Conservation (phyloP, 2,797 vertebrate genomes). For the Myotis findleyi region DNA sequence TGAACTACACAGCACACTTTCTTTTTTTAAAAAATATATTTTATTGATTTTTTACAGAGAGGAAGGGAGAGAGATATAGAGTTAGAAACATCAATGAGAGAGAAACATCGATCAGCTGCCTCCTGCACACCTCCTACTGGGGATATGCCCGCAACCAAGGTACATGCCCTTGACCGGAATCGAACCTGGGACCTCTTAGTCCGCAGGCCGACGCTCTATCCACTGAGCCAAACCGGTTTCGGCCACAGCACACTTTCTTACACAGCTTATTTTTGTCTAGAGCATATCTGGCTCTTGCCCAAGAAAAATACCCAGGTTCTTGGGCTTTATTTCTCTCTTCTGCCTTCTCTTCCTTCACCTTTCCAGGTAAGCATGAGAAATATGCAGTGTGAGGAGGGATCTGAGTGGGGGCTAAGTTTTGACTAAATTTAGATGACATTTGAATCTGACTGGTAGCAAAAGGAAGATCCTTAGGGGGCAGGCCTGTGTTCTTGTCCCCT, state of each 20-base stretch:
- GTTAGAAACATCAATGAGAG: too few relatives aligned
- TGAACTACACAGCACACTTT: background rate
- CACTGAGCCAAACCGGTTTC: too few relatives aligned
- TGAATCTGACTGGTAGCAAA: conserved; percentile 7
- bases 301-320: background rate
- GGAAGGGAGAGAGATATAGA: too few relatives aligned
- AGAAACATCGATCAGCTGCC: too few relatives aligned
- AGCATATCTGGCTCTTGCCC: background rate
- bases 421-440: background rate
- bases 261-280: background rate
- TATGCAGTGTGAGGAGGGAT: background rate
- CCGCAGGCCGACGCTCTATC: too few relatives aligned
- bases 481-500: background rate
- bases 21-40: background rate
- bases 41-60: too few relatives aligned
- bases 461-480: background rate
- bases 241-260: background rate
- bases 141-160: too few relatives aligned
- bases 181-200: too few relatives aligned
- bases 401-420: background rate
- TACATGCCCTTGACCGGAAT: too few relatives aligned
- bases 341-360: background rate
- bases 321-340: background rate
- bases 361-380: background rate
- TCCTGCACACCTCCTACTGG: too few relatives aligned